Percentiles rank a stretch among this genome's conserved stretches.
These are phyloP conservation scores for Pelobates fuscus DNA, from an alignment of 2,113 vertebrate genomes.

Conservation along the genomic window DNA sequence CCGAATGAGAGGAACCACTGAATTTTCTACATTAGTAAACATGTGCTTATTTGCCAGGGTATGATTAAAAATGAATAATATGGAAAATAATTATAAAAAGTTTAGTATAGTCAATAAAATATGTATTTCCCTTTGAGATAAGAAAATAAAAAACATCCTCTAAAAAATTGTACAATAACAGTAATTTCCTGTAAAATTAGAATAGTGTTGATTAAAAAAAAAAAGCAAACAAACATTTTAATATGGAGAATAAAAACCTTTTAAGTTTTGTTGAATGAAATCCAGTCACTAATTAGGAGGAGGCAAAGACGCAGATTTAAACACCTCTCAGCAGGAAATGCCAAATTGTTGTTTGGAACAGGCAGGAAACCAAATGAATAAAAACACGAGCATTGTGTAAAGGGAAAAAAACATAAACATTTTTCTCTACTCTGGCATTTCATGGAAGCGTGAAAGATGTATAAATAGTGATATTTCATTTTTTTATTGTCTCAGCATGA, in stretches of 20 bases:
- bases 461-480: constrained; percentile 34
- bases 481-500: constrained; percentile 22
- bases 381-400: constrained; percentile 16
- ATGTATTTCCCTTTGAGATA: too few species aligned
- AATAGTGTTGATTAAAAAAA: too few species aligned
- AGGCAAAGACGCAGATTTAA: constrained; percentile 7
- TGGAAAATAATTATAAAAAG: too few species aligned
- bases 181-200: neutral
- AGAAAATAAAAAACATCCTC: too few species aligned
- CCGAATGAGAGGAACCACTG: too few species aligned
- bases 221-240: constrained; percentile 16
- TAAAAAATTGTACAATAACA: too few species aligned
- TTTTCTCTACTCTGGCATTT: constrained; percentile 22
- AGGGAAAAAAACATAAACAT: constrained; percentile 19
- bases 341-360: constrained; percentile 21
- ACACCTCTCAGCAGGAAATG: constrained; percentile 19
- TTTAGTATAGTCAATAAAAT: too few species aligned
- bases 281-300: constrained; percentile 30
- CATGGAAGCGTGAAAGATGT: constrained; percentile 18
- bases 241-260: too few species aligned
- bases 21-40: too few species aligned
- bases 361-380: constrained; percentile 3
- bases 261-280: neutral
- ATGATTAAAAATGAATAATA: too few species aligned
- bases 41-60: too few species aligned